Evolutionary conservation across 2,888 invertebrate genomes (phyloP), one percentile per base, ranked within the genome.

Genomic region (Chrysolina americana): DNA sequence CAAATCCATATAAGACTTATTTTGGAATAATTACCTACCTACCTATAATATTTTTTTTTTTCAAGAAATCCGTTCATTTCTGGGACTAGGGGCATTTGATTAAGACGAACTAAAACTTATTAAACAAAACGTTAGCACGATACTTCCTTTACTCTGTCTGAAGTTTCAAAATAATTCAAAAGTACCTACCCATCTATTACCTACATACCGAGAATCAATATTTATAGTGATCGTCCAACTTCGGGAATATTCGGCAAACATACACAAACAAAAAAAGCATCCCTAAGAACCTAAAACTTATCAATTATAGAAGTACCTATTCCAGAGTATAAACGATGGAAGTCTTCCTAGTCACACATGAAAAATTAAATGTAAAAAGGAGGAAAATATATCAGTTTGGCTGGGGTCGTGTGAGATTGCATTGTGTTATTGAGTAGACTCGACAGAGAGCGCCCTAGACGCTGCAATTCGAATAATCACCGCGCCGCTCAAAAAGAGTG

Each of bases 361-460:
- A 17, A 47, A 68, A 48, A 53, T 28, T 17, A 50, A 53, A 68
- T 53, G 23, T 10, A 66, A n/a, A 36, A 36, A 19, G 36, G n/a
- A 71, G 56, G 71, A 65, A 72, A 68, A 75, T 68, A 65, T 68
- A 56, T 70, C 74, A 65, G 70, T 66, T 70, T 70, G 74, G 70
- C 74, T 68, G 71, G 69, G 68, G 71, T 75, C 71, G 73, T 65
- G 59, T 41, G 73, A n/a, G n/a, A 68, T 50, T 75, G 76, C 76
- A 74, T 75, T 68, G 59, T 53, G 28, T 64, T 69, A 71, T 68
- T 72, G 63, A 28, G 77, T 74, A 79, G 79, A 79, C 79, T 78
- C 75, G 65, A 50, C 70, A 79, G 79, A 74, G 79, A 69, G 77
- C 78, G 78, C 79, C 41, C 48, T 9, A 59, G 15, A 65, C 65